Evolutionary conservation across 2,113 vertebrate genomes (phyloP).

Genomic region (Gambusia affinis): DNA sequence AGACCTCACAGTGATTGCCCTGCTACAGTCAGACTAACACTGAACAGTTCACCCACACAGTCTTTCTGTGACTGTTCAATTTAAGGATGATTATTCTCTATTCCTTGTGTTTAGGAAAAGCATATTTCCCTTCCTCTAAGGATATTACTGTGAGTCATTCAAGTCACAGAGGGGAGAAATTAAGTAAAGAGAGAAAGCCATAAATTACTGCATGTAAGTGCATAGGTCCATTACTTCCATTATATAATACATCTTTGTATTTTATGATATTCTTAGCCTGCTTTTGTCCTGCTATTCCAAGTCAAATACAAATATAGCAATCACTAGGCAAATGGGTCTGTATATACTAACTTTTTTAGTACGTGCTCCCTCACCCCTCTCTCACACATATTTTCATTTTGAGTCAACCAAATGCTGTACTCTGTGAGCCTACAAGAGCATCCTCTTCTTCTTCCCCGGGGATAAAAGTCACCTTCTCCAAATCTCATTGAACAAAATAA

Average conservation of each 20-base stretch:
- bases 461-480: conserved; percentile 82
- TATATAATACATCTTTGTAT: conserved; percentile 77
- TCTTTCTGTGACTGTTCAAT: conserved; percentile 45
- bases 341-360: conserved; percentile 56
- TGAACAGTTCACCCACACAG: conserved; percentile 35
- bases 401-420: conserved; percentile 60
- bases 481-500: conserved; percentile 78
- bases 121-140: conserved; percentile 58
- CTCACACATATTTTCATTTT: background rate
- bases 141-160: conserved; percentile 73
- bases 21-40: conserved; percentile 20
- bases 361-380: background rate
- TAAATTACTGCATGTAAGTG: conserved; percentile 59
- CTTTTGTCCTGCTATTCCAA: conserved; percentile 72
- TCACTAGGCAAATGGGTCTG: conserved; percentile 74
- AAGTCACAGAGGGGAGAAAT: conserved; percentile 73
- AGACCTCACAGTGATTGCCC: conserved; percentile 21
- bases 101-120: conserved; percentile 55
- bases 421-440: conserved; percentile 69
- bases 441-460: conserved; percentile 66
- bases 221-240: conserved; percentile 72
- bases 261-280: conserved; percentile 70
- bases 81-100: conserved; percentile 54
- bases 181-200: conserved; percentile 69
- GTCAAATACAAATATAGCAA: conserved; percentile 77